Evolutionary conservation across 1,140 invertebrate species (phyloP).

Genomic region (Euglossa dilemma): DNA sequence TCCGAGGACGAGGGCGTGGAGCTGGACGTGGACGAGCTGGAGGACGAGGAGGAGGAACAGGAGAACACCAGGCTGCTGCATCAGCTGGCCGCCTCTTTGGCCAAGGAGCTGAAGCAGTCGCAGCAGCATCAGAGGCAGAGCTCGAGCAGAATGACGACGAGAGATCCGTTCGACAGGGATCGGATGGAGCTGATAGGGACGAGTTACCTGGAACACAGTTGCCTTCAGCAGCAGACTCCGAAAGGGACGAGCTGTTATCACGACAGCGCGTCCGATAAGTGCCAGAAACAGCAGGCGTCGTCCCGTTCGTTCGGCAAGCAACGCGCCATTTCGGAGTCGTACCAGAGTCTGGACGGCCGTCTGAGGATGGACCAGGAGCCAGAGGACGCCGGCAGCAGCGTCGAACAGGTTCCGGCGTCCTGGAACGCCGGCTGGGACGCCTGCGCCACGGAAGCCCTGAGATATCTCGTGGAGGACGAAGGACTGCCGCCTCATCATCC

Average conservation of each 20-base stretch:
- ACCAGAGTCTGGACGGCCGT: constrained; percentile 27
- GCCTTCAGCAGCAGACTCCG: constrained; percentile 16
- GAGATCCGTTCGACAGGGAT: constrained; percentile 4
- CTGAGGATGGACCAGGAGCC: constrained; percentile 21
- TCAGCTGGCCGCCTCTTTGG: constrained; percentile 74
- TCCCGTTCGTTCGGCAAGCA: constrained; percentile 12
- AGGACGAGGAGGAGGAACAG: constrained; percentile 63
- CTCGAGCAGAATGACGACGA: background rate
- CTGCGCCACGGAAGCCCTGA: constrained; percentile 75
- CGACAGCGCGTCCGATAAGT: background rate
- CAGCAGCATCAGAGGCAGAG: constrained; percentile 55
- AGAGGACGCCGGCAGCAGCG: background rate
- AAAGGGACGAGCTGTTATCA: constrained; percentile 14
- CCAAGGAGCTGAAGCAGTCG: constrained; percentile 73
- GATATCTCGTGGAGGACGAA: constrained; percentile 79
- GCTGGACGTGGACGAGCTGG: constrained; percentile 64
- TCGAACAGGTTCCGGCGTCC: constrained; percentile 44
- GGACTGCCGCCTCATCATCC: constrained; percentile 77
- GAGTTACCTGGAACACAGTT: constrained; percentile 40
- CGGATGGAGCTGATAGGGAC: constrained; percentile 52
- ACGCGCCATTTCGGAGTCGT: background rate
- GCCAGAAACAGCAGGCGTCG: background rate
- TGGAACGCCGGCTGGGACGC: constrained; percentile 78
- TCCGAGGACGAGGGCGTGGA: constrained; percentile 79
- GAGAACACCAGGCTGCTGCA: constrained; percentile 73